Base-by-base conservation (phyloP, 2,797 vertebrate species). In the Rhinatrema bivittatum region DNA sequence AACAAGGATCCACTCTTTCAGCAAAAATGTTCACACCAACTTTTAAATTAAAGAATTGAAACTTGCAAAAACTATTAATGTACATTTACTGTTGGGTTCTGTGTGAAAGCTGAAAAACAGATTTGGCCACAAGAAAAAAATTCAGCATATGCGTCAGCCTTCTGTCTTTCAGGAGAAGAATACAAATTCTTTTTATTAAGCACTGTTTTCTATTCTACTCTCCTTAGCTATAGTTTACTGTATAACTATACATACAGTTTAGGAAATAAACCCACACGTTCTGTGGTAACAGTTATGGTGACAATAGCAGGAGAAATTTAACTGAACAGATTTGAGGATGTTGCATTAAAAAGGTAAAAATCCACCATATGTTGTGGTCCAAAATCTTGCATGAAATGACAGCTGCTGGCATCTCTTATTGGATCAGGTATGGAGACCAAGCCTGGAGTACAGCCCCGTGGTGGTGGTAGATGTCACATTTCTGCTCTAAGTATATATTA, bases 331-430 rank as follows among this genome's bases (percentile, higher is more conserved):
- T 48, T 65, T 67, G 66, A 61, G 14, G 37, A 57, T 67, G 75
- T 66, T 72, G 70, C 72, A 68, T 70, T 78, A 69, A 80, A 78
- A 77, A 78, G 81, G 76, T 78, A 75, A 82, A 76, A 81, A 82
- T 67, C 74, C 70, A 71, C 78, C 74, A 46, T 71, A 72, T 56
- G 78, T 70, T 76, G 76, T 70, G 78, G 75, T 84, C 86, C 73
- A 87, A 87, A 86, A 82, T 72, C 76, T 79, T 82, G 79, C 79
- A 76, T 56, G 72, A 67, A 80, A 76, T 83, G 81, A 78, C 72
- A 73, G 66, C 68, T 82, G 81, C 81, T 86, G 83, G 82, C 85
- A 83, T 82, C 65, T 63, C 7, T 75, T 56, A 66, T 75, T 78
- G 76, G 76, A 78, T 80, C 82, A 66, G 60, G 61, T 80, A 79